These are phyloP conservation scores for Psittacula cyanocephala DNA, from an alignment of 2,113 vertebrate genomes.

Conservation along the genomic window DNA sequence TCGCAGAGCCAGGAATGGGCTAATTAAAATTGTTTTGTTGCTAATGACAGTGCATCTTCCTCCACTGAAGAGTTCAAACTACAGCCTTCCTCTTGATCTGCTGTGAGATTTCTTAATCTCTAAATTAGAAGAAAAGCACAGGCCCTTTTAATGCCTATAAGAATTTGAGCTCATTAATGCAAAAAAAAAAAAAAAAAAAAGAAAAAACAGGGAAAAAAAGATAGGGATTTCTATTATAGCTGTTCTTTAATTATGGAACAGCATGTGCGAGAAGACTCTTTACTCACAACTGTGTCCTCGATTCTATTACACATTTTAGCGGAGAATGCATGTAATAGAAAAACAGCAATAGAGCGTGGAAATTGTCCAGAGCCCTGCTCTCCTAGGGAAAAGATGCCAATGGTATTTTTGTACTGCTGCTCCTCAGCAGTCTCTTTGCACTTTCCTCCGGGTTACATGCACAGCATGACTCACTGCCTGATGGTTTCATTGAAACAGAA, in stretches of 20 bases:
- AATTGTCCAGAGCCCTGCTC: conserved; percentile 58
- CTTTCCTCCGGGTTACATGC: conserved; percentile 58
- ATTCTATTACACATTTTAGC: conserved; percentile 46
- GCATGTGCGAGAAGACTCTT: conserved; percentile 54
- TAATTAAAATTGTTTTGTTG: conserved; percentile 54
- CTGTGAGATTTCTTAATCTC: conserved; percentile 42
- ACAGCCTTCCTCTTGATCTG: conserved; percentile 46
- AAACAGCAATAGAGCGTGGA: conserved; percentile 55
- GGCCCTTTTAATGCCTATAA: conserved; percentile 58
- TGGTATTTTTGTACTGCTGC: conserved; percentile 47
- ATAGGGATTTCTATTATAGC: conserved; percentile 49
- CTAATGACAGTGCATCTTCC: conserved; percentile 39
- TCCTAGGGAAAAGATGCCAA: conserved; percentile 52
- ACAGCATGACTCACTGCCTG: conserved; percentile 61
- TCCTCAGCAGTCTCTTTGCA: conserved; percentile 58
- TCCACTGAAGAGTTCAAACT: conserved; percentile 24
- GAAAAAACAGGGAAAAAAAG: not conserved
- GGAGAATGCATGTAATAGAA: conserved; percentile 29
- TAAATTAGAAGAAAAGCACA: conserved; percentile 59
- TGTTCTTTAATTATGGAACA: conserved; percentile 70
- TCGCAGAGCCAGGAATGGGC: not conserved
- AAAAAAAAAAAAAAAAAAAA: conserved; percentile 21
- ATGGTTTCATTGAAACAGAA: conserved; percentile 64
- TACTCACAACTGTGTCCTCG: conserved; percentile 43
- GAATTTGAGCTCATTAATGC: conserved; percentile 55